These are phyloP conservation scores for Melanotaenia parkinsoni DNA, from an alignment of 2,797 vertebrate species.

Conservation along the genomic window DNA sequence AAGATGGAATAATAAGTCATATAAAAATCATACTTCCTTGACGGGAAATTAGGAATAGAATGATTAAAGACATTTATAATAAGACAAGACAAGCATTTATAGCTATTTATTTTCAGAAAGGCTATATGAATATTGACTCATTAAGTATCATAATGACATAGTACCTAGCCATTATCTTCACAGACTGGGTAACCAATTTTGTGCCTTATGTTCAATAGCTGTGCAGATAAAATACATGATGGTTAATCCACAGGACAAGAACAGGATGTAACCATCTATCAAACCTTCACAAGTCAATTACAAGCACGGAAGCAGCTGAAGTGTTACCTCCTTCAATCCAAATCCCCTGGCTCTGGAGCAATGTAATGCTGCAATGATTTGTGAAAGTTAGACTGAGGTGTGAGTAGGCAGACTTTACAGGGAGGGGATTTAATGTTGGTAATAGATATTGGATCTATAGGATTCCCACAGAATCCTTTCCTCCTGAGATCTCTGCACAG, in stretches of 20 bases:
- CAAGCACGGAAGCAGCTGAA: constrained; percentile 50
- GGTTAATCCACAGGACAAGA: constrained; percentile 13
- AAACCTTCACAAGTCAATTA: constrained; percentile 47
- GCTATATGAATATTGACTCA: constrained; percentile 26
- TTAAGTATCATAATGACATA: constrained; percentile 22
- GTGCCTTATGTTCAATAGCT: constrained; percentile 5
- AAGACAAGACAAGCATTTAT: constrained; percentile 17
- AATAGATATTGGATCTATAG: constrained; percentile 66
- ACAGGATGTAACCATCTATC: constrained; percentile 15
- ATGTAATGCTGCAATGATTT: constrained; percentile 64
- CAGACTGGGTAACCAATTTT: constrained; percentile 2
- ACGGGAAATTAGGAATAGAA: constrained; percentile 30
- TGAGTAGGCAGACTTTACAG: constrained; percentile 64
- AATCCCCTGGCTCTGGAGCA: constrained; percentile 52
- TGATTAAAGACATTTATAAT: constrained; percentile 36
- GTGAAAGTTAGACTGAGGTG: constrained; percentile 63
- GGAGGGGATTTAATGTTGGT: constrained; percentile 54
- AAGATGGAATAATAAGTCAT: constrained; percentile 55
- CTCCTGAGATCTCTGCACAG: constrained; percentile 47
- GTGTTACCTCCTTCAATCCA: constrained; percentile 57
- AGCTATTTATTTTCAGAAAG: constrained; percentile 16
- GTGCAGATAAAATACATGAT: constrained; percentile 5
- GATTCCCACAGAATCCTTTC: constrained; percentile 56
- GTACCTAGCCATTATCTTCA: constrained; percentile 18
- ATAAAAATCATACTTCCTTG: constrained; percentile 30